Evolutionary conservation across 1,140 invertebrate species (phyloP), one percentile per base, ranked within the genome.

Genomic region (Drosophila bocqueti): DNA sequence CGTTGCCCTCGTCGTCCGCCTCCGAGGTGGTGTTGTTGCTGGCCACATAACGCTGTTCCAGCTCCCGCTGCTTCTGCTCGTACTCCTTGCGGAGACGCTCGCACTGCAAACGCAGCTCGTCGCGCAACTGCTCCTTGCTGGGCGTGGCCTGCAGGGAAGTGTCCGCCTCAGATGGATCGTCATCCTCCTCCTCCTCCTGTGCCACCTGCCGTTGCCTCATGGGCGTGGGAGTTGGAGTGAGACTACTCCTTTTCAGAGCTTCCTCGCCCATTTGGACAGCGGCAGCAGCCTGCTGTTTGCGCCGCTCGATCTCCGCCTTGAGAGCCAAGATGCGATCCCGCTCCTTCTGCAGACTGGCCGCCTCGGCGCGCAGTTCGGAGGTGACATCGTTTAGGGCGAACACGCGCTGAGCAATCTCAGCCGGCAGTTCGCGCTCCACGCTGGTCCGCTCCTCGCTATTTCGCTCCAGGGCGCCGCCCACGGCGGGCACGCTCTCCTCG

Each of bases 261-360:
- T 92, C 91, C 10, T 92, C 91, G 8, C 91, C 91, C 59, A 92
- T 54, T 45, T 92, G 81, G 18, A 83, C 91, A 11, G 91, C 91
- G 9, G 81, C 83, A 2, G 89, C 91, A 2, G 86, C 86, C 61
- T 92, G 85, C 16, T 80, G 81, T 31, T 92, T 92, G 18, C 92
- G 91, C 16, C 90, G 62, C 18, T 83, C 83, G 36, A 93, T 92
- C 46, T 93, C 92, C 0, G 85, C 86, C 38, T 92, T 92, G 5
- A 93, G 47, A 2, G 84, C 83, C 21, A 86, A 52, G 50, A 93
- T 92, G 8, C 92, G 91, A 72, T 93, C 92, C 2, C 92, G 86
- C 62, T 93, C 92, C 40, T 86, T 72, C 26, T 93, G 86, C 68
- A 93, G 52, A 13, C 61, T 75, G 4, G 68, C 75, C 1, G 92